Conservation (phyloP, 2,113 vertebrate species). For the Malurus elegans region DNA sequence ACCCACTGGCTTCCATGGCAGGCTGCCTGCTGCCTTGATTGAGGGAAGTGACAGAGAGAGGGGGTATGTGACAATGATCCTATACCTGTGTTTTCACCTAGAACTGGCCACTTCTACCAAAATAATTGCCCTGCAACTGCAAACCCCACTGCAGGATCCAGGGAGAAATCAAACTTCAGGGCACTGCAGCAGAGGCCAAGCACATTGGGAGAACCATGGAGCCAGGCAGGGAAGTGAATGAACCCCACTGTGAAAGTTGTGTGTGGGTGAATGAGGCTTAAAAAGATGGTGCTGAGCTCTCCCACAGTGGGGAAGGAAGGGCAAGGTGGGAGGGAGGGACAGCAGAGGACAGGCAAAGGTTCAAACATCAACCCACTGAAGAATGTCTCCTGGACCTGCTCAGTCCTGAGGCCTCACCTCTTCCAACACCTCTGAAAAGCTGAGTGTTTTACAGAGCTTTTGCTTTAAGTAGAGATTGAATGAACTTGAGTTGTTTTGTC, state of each 20-base stretch:
- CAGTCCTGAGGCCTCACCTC: background rate
- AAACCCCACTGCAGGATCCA: background rate
- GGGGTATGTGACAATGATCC: background rate
- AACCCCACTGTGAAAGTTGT: background rate
- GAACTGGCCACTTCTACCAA: background rate
- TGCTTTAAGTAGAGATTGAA: background rate
- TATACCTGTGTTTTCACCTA: background rate
- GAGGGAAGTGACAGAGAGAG: background rate
- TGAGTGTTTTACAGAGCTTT: background rate
- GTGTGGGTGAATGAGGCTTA: background rate
- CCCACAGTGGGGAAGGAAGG: background rate
- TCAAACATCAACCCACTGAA: background rate
- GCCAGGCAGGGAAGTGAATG: background rate
- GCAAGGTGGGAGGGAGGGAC: background rate
- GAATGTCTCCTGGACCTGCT: fast-evolving
- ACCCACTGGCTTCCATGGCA: background rate
- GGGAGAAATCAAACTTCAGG: background rate
- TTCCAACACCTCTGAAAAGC: background rate
- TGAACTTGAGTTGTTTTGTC: background rate
- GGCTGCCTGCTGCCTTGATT: background rate
- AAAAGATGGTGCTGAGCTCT: background rate
- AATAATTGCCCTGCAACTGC: background rate
- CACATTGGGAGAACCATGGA: background rate
- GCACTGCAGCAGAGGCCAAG: background rate
- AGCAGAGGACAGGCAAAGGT: background rate